Evolutionary conservation across 2,113 vertebrate genomes (phyloP), one percentile per base, ranked within the genome.

Genomic region (Kryptolebias marmoratus): DNA sequence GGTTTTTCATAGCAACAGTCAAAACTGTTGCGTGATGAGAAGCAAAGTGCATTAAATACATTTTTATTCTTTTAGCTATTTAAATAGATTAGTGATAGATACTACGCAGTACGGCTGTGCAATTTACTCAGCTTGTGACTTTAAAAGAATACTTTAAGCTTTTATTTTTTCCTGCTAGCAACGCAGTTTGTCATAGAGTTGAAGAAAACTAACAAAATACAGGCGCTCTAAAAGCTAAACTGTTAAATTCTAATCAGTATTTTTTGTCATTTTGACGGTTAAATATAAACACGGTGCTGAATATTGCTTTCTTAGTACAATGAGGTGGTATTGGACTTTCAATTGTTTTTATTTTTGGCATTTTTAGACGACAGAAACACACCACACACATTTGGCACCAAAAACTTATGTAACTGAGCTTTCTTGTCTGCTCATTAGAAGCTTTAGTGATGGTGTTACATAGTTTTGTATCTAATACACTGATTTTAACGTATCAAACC

Each of bases 261-360:
- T 12, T 30, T 11, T 18, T 64, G 0, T 22, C 6, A 36, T 54
- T 28, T 8, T 62, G 4, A 28, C 45, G 36, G 30, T 56, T 11
- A 36, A 64, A 28, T 14, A 56, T 31, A 10, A 56, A 36, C 56
- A 36, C 15, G 6, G 15, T 15, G 47, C 44, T 45, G 44, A 45
- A 45, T 11, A 14, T 15, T 48, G 12, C 44, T 11, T 45, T 45
- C 2, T 48, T 42, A 56, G 31, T 3, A 16, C 9, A 13, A 30
- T 62, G 13, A 31, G 6, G n/a, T 7, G 27, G 22, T 30, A 16
- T 39, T 48, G 50, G 15, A 60, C 65, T 22, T 62, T 18, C 62
- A 59, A 67, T 30, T 55, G 7, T 69, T 16, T 31, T 27, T 75
- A 42, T 68, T 75, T 73, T 71, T 77, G 73, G 54, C 55, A 36